Evolutionary conservation across 2,888 invertebrate genomes (phyloP).

Genomic region (Pterobdella sp.): DNA sequence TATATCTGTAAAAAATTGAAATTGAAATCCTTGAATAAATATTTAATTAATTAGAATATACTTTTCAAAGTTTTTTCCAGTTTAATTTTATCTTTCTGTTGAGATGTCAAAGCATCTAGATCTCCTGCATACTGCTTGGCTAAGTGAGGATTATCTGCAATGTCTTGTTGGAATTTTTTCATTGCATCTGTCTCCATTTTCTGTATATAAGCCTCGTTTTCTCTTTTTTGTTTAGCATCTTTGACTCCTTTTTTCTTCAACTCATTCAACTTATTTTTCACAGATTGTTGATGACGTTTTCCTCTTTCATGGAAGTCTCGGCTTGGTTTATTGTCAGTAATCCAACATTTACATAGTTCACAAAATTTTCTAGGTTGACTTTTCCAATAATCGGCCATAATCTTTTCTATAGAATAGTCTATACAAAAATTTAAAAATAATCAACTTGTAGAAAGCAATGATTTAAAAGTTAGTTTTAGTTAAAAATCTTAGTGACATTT

Average conservation of each 20-base stretch:
- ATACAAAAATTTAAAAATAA: too few relatives aligned
- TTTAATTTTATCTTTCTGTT: constrained; percentile 4
- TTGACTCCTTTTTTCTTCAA: constrained; percentile 72
- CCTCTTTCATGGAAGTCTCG: constrained; percentile 89
- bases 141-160: constrained; percentile 57
- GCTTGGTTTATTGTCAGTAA: constrained; percentile 94
- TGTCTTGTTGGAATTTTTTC: constrained; percentile 75
- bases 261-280: constrained; percentile 72
- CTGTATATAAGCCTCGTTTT: constrained; percentile 67
- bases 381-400: constrained; percentile 70
- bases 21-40: not conserved
- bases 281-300: constrained; percentile 81
- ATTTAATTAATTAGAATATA: not conserved
- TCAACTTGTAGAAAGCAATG: too few relatives aligned
- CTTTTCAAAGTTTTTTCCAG: constrained; percentile 6
- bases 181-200: constrained; percentile 70
- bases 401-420: too few relatives aligned
- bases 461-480: too few relatives aligned
- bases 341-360: constrained; percentile 97
- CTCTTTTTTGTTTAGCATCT: constrained; percentile 68
- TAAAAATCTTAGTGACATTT: too few relatives aligned
- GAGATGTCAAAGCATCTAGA: not conserved
- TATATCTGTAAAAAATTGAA: not conserved
- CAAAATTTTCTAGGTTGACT: constrained; percentile 90
- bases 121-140: constrained; percentile 53